Percentiles rank a stretch among this genome's conserved stretches.
phyloP scores from a whole-genome alignment of 2,113 vertebrate genomes.

The Myodes glareolus region DNA sequence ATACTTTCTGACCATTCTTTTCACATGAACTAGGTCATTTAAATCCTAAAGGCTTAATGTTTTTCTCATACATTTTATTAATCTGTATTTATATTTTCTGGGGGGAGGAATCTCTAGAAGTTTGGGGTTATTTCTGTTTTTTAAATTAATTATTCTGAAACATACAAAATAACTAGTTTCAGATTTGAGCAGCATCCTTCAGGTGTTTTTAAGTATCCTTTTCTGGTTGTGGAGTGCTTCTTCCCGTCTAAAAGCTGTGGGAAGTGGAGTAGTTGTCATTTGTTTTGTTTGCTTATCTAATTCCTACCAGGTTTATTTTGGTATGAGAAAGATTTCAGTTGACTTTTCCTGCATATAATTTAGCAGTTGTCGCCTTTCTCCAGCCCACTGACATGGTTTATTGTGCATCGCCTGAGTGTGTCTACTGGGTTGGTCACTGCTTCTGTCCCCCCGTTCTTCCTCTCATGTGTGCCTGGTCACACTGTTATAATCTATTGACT shows the following conservation, averaged over 20 bases:
- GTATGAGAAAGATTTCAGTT: background rate
- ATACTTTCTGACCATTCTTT: background rate
- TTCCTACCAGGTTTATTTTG: background rate
- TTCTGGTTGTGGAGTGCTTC: background rate
- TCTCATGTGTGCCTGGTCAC: background rate
- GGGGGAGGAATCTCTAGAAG: background rate
- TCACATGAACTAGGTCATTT: background rate
- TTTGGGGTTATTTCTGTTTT: background rate
- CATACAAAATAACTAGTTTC: background rate
- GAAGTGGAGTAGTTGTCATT: background rate
- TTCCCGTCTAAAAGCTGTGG: background rate
- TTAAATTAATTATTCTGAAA: background rate
- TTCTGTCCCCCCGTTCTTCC: background rate
- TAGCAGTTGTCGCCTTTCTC: background rate
- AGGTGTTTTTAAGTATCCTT: background rate
- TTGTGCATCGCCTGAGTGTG: fast-evolving
- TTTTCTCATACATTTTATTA: background rate
- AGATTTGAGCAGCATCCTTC: background rate
- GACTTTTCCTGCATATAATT: background rate
- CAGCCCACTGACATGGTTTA: background rate
- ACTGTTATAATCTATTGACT: background rate
- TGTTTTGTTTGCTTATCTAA: background rate
- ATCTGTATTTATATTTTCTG: background rate
- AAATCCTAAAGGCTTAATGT: background rate
- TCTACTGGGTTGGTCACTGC: background rate